phyloP scores from a whole-genome alignment of 2,113 vertebrate genomes.

The Sialia sialis region DNA sequence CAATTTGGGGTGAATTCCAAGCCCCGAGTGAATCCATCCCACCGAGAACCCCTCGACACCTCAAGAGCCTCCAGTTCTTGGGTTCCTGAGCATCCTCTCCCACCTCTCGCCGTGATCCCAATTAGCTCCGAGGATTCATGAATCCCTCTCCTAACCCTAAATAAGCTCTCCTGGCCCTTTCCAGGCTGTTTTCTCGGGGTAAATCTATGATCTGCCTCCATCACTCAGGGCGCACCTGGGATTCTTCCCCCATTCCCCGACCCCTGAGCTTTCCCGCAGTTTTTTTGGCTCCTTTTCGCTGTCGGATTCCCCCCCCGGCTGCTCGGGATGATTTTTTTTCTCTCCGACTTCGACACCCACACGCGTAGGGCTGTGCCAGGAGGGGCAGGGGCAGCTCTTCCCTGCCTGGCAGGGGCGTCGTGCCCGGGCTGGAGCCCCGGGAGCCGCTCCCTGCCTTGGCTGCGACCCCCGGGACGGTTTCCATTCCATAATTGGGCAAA shows the following conservation, averaged over 20 bases:
- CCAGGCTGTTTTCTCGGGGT: background rate
- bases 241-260: background rate
- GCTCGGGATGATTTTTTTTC: background rate
- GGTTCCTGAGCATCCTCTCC: background rate
- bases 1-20: background rate
- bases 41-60: rapidly evolving
- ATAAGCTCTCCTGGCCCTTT: background rate
- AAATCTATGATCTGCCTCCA: background rate
- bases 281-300: background rate
- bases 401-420: background rate
- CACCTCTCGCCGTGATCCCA: background rate
- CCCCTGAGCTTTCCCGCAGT: background rate
- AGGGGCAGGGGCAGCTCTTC: background rate
- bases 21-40: background rate
- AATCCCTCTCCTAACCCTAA: background rate
- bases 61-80: rapidly evolving
- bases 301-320: background rate
- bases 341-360: background rate
- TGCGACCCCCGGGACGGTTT: background rate
- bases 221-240: background rate
- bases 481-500: conserved; percentile 55
- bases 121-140: background rate
- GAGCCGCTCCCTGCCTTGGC: background rate
- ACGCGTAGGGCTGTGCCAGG: background rate
- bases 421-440: background rate